A percentile compares a stretch with the other conserved stretches of the same genome.
phyloP scores from a whole-genome alignment of 2,113 vertebrate genomes.

The Pituophis catenifer region DNA sequence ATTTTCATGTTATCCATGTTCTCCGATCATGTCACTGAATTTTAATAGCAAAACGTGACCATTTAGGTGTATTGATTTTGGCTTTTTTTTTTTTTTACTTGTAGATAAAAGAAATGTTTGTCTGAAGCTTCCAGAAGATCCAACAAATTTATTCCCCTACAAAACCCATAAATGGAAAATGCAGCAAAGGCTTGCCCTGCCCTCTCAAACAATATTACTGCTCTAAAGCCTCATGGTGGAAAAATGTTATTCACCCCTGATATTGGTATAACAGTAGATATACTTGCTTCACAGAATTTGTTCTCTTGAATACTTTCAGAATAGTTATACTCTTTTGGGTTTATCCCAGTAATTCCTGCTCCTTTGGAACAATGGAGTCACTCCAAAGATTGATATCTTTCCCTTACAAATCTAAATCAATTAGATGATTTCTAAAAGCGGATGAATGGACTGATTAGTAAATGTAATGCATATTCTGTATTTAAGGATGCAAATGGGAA shows the following conservation, averaged over 20 bases:
- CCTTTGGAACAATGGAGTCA: not conserved
- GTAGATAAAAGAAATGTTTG: not conserved
- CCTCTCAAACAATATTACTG: not conserved
- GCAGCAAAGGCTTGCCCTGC: not conserved
- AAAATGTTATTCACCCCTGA: not conserved
- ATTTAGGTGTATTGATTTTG: not conserved
- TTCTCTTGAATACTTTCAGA: constrained; percentile 9
- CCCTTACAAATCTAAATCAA: constrained; percentile 15
- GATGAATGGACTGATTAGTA: constrained; percentile 52
- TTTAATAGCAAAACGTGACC: not conserved
- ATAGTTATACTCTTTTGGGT: not conserved
- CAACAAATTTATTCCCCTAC: not conserved
- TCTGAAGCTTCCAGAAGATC: not conserved
- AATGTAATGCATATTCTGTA: constrained; percentile 25
- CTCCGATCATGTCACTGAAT: not conserved
- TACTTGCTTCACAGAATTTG: not conserved
- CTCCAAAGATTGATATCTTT: constrained; percentile 13
- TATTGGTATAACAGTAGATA: not conserved
- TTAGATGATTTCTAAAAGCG: constrained; percentile 30
- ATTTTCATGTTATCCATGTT: not conserved
- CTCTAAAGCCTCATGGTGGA: not conserved
- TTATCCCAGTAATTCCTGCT: not conserved
- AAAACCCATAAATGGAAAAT: not conserved
- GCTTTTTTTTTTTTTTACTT: not conserved
- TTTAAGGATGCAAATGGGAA: constrained; percentile 37